Base-by-base conservation (phyloP, 2,113 vertebrate genomes). In the Paramormyrops kingsleyae region DNA sequence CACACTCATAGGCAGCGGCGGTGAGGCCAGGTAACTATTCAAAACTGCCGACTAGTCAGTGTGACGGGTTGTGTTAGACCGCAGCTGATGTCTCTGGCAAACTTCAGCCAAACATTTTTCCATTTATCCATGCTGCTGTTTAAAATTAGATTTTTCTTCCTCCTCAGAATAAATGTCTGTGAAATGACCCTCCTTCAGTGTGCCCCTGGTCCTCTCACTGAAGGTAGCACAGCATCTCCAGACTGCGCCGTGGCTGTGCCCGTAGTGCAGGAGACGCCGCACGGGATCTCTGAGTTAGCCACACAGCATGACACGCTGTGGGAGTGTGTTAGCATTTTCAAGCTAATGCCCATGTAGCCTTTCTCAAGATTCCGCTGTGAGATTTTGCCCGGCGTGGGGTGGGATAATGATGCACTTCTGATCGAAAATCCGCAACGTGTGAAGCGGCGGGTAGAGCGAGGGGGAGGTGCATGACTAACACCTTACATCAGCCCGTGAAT, bases 401-500 rank as follows among this genome's bases (percentile, higher is more conserved):
- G 35, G 35, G 74, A 80, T 80, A 80, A 42, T 80, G 35, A 80
- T 80, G 74, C 35, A 42, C 31, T 80, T 19, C 15, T 42, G 35
- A 80, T 80, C 31, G 35, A 42, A 80, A 80, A 19, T 17, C 74
- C 17, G 1, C 31, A 2, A n/a, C 15, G 35, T 80, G 74, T 80
- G 35, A 80, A 80, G 35, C 6, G 74, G 5, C 17, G 74, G 74
- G 1, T 42, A 80, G 15, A 42, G 35, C 7, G 27, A 42, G 74
- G 74, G 35, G 31, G 35, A 39, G 5, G 74, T 80, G 74, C 74
- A 80, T 80, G 74, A 80, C 74, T 80, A 80, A 80, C 74, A 80
- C 74, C 74, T 42, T 80, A 80, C 74, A 80, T 80, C 74, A 80
- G 74, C 35, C 35, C 35, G 74, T 80, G 74, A 80, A 80, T 80